A percentile compares a stretch with the other conserved stretches of the same genome.
Conservation (phyloP, 2,113 vertebrate genomes). For the Cairina moschata region DNA sequence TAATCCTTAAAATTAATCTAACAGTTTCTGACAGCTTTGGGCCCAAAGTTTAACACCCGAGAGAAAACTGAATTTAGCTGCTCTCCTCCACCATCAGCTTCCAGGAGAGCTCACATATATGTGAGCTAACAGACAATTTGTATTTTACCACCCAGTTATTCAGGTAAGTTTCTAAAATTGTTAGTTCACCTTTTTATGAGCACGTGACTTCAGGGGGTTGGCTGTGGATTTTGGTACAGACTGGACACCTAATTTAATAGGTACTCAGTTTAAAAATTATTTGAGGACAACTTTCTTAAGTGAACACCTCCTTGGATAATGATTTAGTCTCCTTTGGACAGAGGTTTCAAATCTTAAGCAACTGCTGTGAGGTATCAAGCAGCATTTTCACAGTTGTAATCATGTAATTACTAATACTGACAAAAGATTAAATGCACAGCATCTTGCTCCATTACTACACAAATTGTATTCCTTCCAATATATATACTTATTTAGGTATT, state of each 20-base stretch:
- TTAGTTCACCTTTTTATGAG: background rate
- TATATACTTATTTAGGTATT: too few relatives aligned
- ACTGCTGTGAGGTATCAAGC: background rate
- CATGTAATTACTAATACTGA: background rate
- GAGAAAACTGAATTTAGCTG: background rate
- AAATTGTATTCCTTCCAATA: background rate
- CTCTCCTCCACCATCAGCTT: background rate
- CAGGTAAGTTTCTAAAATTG: background rate
- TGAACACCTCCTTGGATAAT: background rate
- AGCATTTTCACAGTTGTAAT: background rate
- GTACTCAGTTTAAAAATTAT: background rate
- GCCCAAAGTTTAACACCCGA: background rate
- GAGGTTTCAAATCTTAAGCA: background rate
- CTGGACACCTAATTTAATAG: background rate
- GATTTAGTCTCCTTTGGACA: background rate
- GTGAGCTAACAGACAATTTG: background rate
- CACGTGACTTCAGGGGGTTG: fast-evolving
- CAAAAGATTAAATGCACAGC: background rate
- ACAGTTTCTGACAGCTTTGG: background rate
- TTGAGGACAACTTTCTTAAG: background rate
- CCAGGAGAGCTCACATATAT: background rate
- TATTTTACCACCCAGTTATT: background rate
- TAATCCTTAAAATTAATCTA: background rate
- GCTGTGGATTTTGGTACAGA: background rate
- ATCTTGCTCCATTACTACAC: background rate